A percentile compares a stretch with the other conserved stretches of the same genome.
phyloP scores from a whole-genome alignment of 2,113 vertebrate genomes.

The Holacanthus passer region DNA sequence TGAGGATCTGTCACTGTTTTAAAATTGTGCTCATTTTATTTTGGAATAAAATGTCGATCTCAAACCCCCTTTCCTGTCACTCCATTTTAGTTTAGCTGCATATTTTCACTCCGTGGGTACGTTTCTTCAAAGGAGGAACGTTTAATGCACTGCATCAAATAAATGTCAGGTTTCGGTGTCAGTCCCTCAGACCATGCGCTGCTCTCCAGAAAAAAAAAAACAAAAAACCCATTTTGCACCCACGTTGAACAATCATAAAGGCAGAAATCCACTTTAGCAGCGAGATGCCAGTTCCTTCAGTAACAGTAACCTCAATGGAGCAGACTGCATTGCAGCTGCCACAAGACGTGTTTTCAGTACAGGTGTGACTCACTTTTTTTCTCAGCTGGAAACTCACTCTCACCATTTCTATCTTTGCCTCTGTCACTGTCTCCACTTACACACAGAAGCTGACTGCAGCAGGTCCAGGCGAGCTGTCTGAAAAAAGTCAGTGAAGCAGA shows the following conservation, averaged over 20 bases:
- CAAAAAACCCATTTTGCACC: constrained; percentile 39
- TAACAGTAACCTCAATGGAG: constrained; percentile 38
- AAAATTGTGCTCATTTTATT: constrained; percentile 8
- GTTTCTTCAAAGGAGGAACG: constrained; percentile 36
- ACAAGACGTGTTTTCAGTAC: constrained; percentile 30
- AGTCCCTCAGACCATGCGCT: constrained; percentile 25
- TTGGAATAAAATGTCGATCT: background rate
- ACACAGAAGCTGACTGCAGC: background rate
- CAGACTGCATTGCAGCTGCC: constrained; percentile 27
- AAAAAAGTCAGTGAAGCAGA: background rate
- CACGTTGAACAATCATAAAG: constrained; percentile 32
- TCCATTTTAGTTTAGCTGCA: constrained; percentile 16
- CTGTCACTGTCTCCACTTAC: constrained; percentile 14
- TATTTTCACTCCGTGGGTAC: background rate
- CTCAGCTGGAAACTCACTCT: constrained; percentile 28
- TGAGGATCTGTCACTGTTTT: background rate
- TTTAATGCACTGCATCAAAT: constrained; percentile 33
- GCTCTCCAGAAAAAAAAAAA: constrained; percentile 27
- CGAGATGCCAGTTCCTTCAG: constrained; percentile 7
- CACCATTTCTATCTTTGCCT: constrained; percentile 23
- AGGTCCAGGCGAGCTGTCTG: background rate
- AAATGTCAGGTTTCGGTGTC: constrained; percentile 36
- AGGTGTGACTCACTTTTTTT: constrained; percentile 42
- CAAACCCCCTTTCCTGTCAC: constrained; percentile 11
- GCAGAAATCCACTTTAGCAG: constrained; percentile 25